These are phyloP conservation scores for Apomyelois bistriatella DNA, from an alignment of 2,888 invertebrate genomes.

Conservation along the genomic window DNA sequence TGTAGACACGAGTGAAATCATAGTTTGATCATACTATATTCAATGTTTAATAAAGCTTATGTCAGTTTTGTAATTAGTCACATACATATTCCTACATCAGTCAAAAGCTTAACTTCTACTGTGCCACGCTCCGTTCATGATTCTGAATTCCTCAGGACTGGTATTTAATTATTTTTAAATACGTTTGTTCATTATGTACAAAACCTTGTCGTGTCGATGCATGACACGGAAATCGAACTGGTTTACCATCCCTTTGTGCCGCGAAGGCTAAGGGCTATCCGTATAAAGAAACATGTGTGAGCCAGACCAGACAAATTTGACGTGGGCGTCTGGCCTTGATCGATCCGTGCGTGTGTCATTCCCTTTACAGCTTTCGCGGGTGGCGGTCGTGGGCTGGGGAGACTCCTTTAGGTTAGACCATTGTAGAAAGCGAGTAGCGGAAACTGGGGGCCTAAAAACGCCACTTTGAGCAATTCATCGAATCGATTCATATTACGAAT, in stretches of 20 bases:
- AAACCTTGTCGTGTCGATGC: background rate
- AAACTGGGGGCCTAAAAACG: too few relatives aligned
- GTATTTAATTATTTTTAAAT: background rate
- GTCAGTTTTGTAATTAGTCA: too few relatives aligned
- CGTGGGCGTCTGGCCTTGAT: conserved; percentile 60
- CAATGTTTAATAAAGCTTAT: too few relatives aligned
- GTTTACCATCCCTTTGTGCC: conserved; percentile 11
- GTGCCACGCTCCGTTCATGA: background rate
- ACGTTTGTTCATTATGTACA: background rate
- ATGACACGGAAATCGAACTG: conserved; percentile 10
- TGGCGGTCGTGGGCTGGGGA: conserved; percentile 30
- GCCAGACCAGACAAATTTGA: conserved; percentile 18
- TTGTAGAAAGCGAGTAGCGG: background rate
- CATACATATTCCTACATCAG: too few relatives aligned
- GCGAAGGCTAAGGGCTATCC: conserved; percentile 11
- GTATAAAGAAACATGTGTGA: conserved; percentile 14
- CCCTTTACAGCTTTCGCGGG: conserved; percentile 41
- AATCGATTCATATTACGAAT: too few relatives aligned
- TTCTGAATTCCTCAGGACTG: background rate
- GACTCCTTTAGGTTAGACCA: conserved; percentile 33
- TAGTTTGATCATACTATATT: too few relatives aligned
- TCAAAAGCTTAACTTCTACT: background rate
- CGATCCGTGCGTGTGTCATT: conserved; percentile 63
- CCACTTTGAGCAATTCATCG: too few relatives aligned
- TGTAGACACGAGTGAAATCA: too few relatives aligned